These are phyloP conservation scores for Acipenser oxyrinchus DNA, from an alignment of 2,797 vertebrate genomes.

Conservation along the genomic window DNA sequence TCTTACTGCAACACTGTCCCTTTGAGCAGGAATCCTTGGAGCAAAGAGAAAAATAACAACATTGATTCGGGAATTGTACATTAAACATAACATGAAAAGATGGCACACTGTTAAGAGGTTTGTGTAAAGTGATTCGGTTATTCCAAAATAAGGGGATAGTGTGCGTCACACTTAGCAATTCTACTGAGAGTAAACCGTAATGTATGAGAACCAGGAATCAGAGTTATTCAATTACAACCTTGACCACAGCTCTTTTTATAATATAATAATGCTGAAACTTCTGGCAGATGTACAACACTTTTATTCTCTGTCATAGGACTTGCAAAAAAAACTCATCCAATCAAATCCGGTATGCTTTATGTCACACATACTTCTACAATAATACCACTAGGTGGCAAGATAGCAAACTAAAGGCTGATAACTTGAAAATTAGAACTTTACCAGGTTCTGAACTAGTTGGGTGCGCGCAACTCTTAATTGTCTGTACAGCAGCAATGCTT, in stretches of 20 bases:
- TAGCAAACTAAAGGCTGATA: constrained; percentile 25
- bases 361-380: neutral
- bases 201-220: too few relatives aligned
- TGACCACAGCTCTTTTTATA: too few relatives aligned
- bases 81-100: too few relatives aligned
- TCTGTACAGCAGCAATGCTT: too few relatives aligned
- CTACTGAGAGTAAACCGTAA: too few relatives aligned
- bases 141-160: neutral
- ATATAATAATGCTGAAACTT: neutral
- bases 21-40: neutral
- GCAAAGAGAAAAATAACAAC: neutral
- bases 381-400: constrained; percentile 42
- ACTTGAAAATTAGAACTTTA: too few relatives aligned
- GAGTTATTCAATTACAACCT: too few relatives aligned
- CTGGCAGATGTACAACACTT: neutral
- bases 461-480: too few relatives aligned
- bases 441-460: too few relatives aligned
- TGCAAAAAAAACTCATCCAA: neutral
- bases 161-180: too few relatives aligned
- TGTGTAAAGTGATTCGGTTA: neutral
- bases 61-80: too few relatives aligned
- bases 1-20: neutral
- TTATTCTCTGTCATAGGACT: neutral
- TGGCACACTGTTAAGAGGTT: too few relatives aligned
- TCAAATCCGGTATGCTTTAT: neutral